Conservation (phyloP, 1,140 invertebrate genomes). For the Phortica variegata region DNA sequence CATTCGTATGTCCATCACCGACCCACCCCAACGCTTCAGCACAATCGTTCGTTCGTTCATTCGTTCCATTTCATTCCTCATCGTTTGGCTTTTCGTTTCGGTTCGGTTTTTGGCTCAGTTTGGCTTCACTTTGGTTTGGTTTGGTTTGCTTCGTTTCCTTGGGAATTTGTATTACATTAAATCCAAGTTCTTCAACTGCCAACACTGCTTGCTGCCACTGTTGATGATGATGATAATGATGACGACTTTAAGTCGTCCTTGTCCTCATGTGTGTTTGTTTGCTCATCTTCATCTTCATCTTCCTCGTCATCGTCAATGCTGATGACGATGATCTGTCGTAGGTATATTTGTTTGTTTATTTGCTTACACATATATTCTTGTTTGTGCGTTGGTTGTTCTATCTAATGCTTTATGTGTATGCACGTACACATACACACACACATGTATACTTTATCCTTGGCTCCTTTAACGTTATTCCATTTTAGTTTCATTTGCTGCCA, state of each 20-base stretch:
- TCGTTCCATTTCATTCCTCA: no score
- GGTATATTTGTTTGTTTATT: conserved; percentile 17
- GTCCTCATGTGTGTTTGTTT: conserved; percentile 11
- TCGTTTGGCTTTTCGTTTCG: conserved; percentile 15
- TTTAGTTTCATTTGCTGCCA: conserved; percentile 32
- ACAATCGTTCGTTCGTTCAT: no score
- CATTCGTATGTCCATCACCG: no score
- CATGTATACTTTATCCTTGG: no score
- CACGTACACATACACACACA: no score
- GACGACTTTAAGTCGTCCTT: conserved; percentile 46
- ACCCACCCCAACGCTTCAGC: no score
- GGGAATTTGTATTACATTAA: conserved; percentile 51
- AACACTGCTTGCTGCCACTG: no score
- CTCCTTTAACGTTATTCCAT: conserved; percentile 45
- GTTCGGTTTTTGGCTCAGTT: conserved; percentile 1
- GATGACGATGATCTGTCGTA: conserved; percentile 3
- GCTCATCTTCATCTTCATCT: no score
- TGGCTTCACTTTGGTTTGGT: conserved; percentile 16
- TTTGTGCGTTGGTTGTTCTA: no score
- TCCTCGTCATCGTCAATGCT: no score
- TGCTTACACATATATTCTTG: no score
- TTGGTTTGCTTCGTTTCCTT: conserved; percentile 11
- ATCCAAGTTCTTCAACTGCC: conserved; percentile 39
- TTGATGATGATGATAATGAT: conserved; percentile 48
- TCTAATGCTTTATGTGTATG: no score